Conservation (phyloP, 1,140 invertebrate genomes). For the Araneus ventricosus region DNA sequence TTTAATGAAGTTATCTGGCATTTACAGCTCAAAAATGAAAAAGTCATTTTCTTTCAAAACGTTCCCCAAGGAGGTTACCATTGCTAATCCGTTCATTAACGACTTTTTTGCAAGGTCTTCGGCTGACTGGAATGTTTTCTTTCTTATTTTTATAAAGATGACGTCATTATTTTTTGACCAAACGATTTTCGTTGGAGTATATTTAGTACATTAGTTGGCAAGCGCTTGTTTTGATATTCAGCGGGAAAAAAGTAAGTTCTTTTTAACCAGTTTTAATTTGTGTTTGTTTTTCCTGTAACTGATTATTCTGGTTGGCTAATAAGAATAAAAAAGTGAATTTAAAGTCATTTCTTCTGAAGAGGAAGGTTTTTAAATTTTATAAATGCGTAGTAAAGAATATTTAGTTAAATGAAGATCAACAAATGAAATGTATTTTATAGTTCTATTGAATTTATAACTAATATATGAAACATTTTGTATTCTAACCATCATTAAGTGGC, state of each 20-base stretch:
- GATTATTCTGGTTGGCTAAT: not conserved
- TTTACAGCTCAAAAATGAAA: not conserved
- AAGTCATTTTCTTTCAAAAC: not conserved
- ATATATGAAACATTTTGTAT: too few relatives aligned
- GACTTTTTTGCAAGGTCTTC: constrained; percentile 33
- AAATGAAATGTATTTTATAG: too few relatives aligned
- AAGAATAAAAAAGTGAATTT: too few relatives aligned
- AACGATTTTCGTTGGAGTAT: not conserved
- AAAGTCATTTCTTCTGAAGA: too few relatives aligned
- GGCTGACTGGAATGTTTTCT: constrained; percentile 1
- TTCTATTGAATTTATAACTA: too few relatives aligned
- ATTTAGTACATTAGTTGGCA: not conserved
- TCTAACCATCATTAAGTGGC: too few relatives aligned
- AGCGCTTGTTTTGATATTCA: not conserved
- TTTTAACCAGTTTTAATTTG: not conserved
- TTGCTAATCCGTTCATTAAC: constrained; percentile 46
- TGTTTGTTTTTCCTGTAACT: not conserved
- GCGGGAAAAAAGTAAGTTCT: not conserved
- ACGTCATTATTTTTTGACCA: constrained; percentile 9
- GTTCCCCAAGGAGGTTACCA: not conserved
- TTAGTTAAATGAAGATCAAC: too few relatives aligned
- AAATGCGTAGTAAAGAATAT: too few relatives aligned
- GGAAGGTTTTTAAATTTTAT: too few relatives aligned
- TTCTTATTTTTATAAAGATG: not conserved
- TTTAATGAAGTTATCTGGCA: constrained; percentile 22